Conservation (phyloP, 2,797 vertebrate genomes). For the Gymnothorax javanicus region DNA sequence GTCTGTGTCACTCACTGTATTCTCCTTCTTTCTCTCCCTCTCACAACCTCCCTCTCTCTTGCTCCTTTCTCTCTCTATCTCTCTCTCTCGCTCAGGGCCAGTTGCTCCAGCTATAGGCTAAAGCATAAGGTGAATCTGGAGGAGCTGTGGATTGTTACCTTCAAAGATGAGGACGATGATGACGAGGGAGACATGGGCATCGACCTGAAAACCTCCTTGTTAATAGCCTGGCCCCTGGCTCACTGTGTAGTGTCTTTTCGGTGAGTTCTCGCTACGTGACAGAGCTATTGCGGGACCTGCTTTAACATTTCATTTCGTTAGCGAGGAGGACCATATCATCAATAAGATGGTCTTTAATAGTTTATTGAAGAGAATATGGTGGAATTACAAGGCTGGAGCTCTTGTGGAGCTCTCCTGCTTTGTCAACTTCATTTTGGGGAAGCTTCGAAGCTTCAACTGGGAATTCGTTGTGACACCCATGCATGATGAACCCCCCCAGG, state of each 20-base stretch:
- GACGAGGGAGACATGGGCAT: conserved; percentile 40
- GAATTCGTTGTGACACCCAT: no score
- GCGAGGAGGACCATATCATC: no score
- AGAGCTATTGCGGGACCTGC: no score
- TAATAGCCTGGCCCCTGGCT: conserved; percentile 60
- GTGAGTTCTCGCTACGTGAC: conserved; percentile 49
- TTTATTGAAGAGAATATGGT: no score
- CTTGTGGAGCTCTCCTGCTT: no score
- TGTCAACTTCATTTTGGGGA: no score
- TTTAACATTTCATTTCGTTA: no score
- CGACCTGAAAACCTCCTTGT: conserved; percentile 55
- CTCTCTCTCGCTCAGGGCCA: conserved; percentile 53
- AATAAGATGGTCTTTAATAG: no score
- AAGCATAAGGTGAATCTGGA: conserved; percentile 64
- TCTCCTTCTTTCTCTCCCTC: background rate
- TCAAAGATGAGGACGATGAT: conserved; percentile 40
- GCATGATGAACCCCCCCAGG: no score
- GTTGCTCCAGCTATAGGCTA: conserved; percentile 63
- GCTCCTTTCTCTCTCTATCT: conserved; percentile 5
- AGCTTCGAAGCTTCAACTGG: no score
- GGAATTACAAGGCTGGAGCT: no score
- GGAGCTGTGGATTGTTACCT: conserved; percentile 61
- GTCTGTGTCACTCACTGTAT: no score
- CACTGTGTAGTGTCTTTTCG: conserved; percentile 65
- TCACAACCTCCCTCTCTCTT: background rate